Percentiles rank a stretch among this genome's conserved stretches.
phyloP scores from a whole-genome alignment of 2,888 invertebrate species.

The Acrobasis consociella region DNA sequence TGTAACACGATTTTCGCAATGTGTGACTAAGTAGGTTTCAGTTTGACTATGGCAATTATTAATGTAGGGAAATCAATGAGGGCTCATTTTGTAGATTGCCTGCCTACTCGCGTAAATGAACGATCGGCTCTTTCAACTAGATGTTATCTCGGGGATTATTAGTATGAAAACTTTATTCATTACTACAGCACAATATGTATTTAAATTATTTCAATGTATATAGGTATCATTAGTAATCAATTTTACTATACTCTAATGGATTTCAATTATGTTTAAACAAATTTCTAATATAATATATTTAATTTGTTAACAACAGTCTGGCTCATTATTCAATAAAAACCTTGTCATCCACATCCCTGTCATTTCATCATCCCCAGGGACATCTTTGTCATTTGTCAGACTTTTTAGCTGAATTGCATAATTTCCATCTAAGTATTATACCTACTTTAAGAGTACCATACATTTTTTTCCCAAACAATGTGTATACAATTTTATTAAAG shows the following conservation, averaged over 20 bases:
- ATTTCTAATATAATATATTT: too few species aligned
- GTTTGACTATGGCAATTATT: constrained; percentile 68
- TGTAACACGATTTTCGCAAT: constrained; percentile 1
- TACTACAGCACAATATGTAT: constrained; percentile 1
- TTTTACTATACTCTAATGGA: background rate
- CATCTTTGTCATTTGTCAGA: too few species aligned
- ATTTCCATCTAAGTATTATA: too few species aligned
- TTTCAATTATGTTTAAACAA: too few species aligned
- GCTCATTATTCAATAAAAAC: too few species aligned
- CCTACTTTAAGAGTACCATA: too few species aligned
- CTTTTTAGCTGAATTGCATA: too few species aligned
- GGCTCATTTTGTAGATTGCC: constrained; percentile 72
- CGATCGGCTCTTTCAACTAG: constrained; percentile 54
- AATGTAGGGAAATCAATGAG: constrained; percentile 74
- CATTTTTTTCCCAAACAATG: too few species aligned
- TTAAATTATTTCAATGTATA: background rate
- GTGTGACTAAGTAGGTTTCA: constrained; percentile 26
- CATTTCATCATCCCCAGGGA: too few species aligned
- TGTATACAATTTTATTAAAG: too few species aligned
- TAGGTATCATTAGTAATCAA: background rate
- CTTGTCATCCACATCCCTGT: too few species aligned
- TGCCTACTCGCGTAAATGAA: constrained; percentile 63
- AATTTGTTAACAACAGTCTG: too few species aligned
- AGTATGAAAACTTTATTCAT: constrained; percentile 14
- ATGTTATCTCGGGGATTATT: constrained; percentile 48